Evolutionary conservation across 2,797 vertebrate species (phyloP), one percentile per base, ranked within the genome.

Genomic region (Scomberomorus guttatus): DNA sequence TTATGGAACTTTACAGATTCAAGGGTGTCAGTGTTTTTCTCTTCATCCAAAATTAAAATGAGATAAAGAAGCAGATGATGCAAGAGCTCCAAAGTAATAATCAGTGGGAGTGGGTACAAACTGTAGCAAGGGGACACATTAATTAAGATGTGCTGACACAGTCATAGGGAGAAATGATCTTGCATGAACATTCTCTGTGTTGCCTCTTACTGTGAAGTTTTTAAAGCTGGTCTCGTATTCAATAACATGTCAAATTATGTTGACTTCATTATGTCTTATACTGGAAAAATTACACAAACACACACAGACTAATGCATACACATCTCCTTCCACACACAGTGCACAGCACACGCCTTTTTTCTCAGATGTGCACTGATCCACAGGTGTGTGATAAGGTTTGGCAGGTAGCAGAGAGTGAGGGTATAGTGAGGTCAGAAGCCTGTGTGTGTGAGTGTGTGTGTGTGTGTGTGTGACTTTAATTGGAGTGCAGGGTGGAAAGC

Each of bases 311-410:
- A n/a, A 44, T 37, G 60, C 50, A 69, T 17, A 29, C 18, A 48
- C 18, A 51, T 6, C 48, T n/a, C 9, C 48, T 51, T 51, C 48
- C 46, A 68, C 46, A 70, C 3, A 44, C 42, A 50, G 29, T 32
- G 34, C 14, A 67, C 37, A 32, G 22, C 54, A 44, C 57, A 62
- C 39, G 62, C 22, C 15, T 4, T 42, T 51, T 37, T 64, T 50
- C 54, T 51, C 64, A 58, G 56, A 44, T 46, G 32, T 29, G 24
- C 24, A 62, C 51, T 66, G 27, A 80, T 58, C 60, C 70, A 55
- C 83, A 86, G 82, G 69, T 57, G 68, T 77, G 57, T 42, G 42
- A 69, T 55, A 69, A 69, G 34, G 44, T 15, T n/a, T 89, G 82
- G 57, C 37, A 61, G 56, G 50, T 61, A 63, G 71, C 50, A 46